Conservation (phyloP, 2,888 invertebrate genomes). For the Tipula unca region DNA sequence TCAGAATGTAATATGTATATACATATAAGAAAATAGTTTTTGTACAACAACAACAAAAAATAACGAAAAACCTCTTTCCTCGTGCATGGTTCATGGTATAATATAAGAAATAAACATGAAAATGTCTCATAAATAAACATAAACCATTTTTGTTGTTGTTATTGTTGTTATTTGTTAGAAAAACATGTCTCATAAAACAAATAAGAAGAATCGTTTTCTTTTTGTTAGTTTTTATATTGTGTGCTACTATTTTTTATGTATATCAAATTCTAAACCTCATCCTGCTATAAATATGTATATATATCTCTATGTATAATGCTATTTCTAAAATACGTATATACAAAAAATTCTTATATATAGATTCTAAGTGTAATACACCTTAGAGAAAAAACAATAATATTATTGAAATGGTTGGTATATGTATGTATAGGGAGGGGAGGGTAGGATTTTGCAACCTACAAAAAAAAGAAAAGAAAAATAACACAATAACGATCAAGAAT, state of each 20-base stretch:
- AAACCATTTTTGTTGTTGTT: neutral
- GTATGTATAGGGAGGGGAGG: neutral
- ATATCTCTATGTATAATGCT: neutral
- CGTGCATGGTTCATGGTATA: neutral
- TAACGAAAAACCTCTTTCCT: neutral
- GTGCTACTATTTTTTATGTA: slow-evolving; percentile 14
- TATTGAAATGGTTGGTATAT: neutral
- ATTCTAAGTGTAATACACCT: neutral
- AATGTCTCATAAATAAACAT: slow-evolving; percentile 14
- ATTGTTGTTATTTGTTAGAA: neutral
- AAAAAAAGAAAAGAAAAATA: neutral
- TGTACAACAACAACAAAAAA: neutral
- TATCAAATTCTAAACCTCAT: slow-evolving; percentile 8
- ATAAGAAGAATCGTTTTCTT: slow-evolving; percentile 16
- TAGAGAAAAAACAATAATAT: neutral
- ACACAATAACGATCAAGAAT: slow-evolving; percentile 14
- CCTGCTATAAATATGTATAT: neutral
- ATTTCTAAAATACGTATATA: neutral
- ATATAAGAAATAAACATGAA: neutral
- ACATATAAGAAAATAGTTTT: neutral
- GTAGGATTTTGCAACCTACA: neutral
- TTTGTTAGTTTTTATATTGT: neutral
- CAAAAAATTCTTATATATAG: neutral
- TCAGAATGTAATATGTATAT: neutral
- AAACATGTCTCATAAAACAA: slow-evolving; percentile 20